Evolutionary conservation across 2,888 invertebrate species (phyloP).

Genomic region (Perithous albicinctus): DNA sequence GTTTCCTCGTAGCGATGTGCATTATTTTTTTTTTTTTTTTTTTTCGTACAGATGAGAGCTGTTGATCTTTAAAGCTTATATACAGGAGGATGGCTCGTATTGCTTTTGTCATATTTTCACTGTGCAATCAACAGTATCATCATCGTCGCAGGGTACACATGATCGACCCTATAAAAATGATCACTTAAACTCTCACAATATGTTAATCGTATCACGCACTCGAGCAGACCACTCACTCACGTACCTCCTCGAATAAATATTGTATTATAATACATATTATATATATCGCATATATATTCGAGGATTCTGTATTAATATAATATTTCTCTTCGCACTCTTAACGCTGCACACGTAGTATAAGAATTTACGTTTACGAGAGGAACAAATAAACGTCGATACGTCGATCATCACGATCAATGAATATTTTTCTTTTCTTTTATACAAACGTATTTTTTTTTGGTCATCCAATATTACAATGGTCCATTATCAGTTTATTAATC

Average conservation of each 20-base stretch:
- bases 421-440: constrained; percentile 63
- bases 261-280: constrained; percentile 35
- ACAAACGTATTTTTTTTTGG: constrained; percentile 66
- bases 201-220: constrained; percentile 31
- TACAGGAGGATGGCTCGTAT: constrained; percentile 49
- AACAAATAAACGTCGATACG: constrained; percentile 60
- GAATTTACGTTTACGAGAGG: constrained; percentile 56
- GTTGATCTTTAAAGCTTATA: constrained; percentile 43
- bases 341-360: constrained; percentile 50
- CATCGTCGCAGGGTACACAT: constrained; percentile 33
- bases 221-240: constrained; percentile 8
- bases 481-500: constrained; percentile 48
- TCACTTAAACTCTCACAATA: constrained; percentile 33
- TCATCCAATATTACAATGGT: constrained; percentile 71
- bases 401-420: constrained; percentile 57
- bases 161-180: constrained; percentile 55
- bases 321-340: constrained; percentile 22
- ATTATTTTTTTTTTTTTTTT: no score
- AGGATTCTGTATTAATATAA: constrained; percentile 43
- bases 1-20: constrained; percentile 17
- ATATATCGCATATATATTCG: constrained; percentile 46
- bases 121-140: constrained; percentile 30
- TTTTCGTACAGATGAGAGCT: constrained; percentile 4
- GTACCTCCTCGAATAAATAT: constrained; percentile 40
- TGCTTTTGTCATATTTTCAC: constrained; percentile 49